These are phyloP conservation scores for Suncus etruscus DNA, from an alignment of 2,113 vertebrate species.

Conservation along the genomic window DNA sequence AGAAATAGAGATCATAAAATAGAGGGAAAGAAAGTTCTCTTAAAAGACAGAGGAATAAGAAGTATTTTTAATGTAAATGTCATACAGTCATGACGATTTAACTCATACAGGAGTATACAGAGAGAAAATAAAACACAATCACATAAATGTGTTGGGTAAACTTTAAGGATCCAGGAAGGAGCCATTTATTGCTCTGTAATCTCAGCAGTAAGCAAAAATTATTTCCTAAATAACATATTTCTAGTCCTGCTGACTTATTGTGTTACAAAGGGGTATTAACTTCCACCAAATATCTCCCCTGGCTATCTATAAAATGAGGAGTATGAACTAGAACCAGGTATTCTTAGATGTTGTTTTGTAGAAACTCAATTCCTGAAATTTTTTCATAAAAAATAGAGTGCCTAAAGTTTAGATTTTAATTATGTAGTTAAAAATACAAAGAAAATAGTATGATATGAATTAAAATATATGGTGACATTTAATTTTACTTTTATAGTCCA, in stretches of 20 bases:
- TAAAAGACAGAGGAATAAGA: slow-evolving; percentile 78
- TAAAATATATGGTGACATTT: neutral
- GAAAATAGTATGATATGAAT: slow-evolving; percentile 25
- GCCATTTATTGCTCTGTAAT: slow-evolving; percentile 85
- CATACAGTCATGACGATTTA: slow-evolving; percentile 79
- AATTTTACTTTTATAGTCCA: neutral
- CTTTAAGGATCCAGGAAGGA: slow-evolving; percentile 80
- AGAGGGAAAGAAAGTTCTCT: slow-evolving; percentile 50
- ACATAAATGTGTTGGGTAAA: slow-evolving; percentile 83
- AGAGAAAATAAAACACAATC: slow-evolving; percentile 78
- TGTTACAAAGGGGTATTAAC: slow-evolving; percentile 78
- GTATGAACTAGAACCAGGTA: slow-evolving; percentile 76
- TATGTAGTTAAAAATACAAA: slow-evolving; percentile 19
- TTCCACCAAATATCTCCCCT: slow-evolving; percentile 82
- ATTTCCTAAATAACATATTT: slow-evolving; percentile 87
- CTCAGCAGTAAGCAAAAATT: slow-evolving; percentile 83
- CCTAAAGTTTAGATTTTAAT: slow-evolving; percentile 49
- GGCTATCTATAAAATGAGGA: slow-evolving; percentile 82
- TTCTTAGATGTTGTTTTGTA: slow-evolving; percentile 64
- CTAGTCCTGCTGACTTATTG: slow-evolving; percentile 84
- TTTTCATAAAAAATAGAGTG: slow-evolving; percentile 49
- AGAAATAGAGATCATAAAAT: slow-evolving; percentile 69
- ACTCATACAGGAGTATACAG: slow-evolving; percentile 74
- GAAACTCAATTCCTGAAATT: slow-evolving; percentile 76
- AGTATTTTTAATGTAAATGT: slow-evolving; percentile 69